Conservation (phyloP, 1,140 invertebrate genomes). For the Grapholita molesta region DNA sequence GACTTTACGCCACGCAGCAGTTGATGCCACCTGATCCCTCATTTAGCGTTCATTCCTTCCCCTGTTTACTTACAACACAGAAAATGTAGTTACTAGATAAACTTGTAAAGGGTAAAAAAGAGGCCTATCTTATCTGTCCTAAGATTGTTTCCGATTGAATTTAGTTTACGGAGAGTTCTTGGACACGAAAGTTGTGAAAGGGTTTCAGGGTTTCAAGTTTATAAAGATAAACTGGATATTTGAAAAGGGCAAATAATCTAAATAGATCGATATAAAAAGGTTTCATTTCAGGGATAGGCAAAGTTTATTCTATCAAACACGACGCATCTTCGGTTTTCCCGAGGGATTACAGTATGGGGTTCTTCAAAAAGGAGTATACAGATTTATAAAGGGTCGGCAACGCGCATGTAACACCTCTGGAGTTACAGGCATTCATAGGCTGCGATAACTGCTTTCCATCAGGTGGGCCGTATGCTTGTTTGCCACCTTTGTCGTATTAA, state of each 20-base stretch:
- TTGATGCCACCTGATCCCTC: constrained; percentile 45
- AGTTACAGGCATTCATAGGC: no score
- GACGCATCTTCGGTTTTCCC: no score
- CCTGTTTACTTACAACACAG: constrained; percentile 6
- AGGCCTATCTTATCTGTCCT: neutral
- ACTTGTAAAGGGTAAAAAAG: neutral
- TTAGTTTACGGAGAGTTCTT: neutral
- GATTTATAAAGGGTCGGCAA: no score
- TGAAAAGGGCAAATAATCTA: neutral
- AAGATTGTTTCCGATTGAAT: constrained; percentile 5
- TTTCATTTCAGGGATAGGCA: no score
- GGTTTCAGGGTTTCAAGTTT: neutral
- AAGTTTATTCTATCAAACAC: no score
- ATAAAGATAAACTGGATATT: neutral
- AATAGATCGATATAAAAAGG: no score
- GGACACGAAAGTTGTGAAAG: neutral
- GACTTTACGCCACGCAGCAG: constrained; percentile 25
- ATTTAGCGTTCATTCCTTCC: constrained; percentile 6
- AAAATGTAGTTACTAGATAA: constrained; percentile 9
- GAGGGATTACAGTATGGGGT: no score
- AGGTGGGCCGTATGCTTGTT: no score
- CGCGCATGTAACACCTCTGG: no score
- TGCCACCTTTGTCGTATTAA: no score
- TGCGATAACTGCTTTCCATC: no score
- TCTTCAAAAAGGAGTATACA: no score